phyloP scores from a whole-genome alignment of 2,113 vertebrate species.

The Alectura lathami region DNA sequence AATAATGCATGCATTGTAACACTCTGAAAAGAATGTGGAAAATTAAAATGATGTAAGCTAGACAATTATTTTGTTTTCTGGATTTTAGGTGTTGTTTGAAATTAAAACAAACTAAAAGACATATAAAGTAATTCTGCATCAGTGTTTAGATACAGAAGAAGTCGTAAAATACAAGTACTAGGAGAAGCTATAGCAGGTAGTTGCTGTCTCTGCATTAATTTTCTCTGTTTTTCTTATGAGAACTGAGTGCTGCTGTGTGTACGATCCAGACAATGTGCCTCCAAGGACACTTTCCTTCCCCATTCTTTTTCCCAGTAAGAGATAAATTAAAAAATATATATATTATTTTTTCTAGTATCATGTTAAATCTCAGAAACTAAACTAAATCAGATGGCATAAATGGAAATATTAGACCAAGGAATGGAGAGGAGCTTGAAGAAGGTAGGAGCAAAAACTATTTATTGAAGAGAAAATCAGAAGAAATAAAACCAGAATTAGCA shows the following conservation, averaged over 20 bases:
- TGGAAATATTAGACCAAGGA: rapidly evolving
- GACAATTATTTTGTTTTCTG: not conserved
- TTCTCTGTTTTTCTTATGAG: not conserved
- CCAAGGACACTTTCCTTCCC: not conserved
- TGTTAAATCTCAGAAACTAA: not conserved
- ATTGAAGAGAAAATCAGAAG: not conserved
- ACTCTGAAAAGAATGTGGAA: not conserved
- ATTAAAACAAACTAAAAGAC: not conserved
- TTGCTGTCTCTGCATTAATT: not conserved
- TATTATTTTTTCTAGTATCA: not conserved
- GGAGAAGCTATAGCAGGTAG: not conserved
- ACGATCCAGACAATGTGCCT: not conserved
- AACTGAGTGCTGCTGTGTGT: rapidly evolving
- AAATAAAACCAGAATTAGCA: not conserved
- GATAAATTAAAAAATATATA: not conserved
- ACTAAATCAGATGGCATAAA: not conserved
- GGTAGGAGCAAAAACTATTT: not conserved
- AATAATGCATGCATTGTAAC: not conserved
- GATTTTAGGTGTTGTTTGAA: not conserved
- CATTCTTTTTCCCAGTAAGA: not conserved
- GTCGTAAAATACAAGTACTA: not conserved
- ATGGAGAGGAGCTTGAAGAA: not conserved
- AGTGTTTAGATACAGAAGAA: not conserved
- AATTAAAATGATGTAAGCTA: not conserved
- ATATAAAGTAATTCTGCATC: not conserved